Evolutionary conservation across 1,140 invertebrate genomes (phyloP).

Genomic region (Saxidomus purpurata): DNA sequence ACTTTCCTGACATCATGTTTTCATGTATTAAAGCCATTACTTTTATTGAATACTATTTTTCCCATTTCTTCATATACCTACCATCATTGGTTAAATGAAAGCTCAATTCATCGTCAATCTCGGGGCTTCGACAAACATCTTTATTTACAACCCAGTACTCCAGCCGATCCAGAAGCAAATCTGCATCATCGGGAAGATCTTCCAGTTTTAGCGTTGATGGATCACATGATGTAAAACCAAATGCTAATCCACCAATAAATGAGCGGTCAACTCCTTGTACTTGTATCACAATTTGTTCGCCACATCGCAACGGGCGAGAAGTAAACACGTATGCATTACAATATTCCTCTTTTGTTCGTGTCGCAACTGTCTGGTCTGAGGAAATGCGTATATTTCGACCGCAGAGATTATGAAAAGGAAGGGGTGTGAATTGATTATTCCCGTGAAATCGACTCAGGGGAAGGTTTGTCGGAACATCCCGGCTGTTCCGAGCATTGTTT

Average conservation of each 20-base stretch:
- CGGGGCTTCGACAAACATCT: conserved; percentile 94
- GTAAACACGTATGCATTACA: conserved; percentile 98
- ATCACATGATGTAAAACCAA: conserved; percentile 97
- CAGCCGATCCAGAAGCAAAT: conserved; percentile 95
- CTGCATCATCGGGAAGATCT: conserved; percentile 97
- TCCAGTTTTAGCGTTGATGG: conserved; percentile 90
- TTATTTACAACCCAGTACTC: conserved; percentile 99
- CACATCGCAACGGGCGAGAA: conserved; percentile 92
- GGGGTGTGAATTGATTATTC: conserved; percentile 76
- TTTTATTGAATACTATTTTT: too few species aligned
- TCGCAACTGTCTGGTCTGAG: conserved; percentile 90
- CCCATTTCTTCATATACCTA: conserved; percentile 77
- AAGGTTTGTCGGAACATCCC: conserved; percentile 24
- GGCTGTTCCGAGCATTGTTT: conserved; percentile 40
- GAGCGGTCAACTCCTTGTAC: conserved; percentile 93
- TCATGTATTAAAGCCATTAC: too few species aligned
- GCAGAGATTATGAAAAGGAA: conserved; percentile 89
- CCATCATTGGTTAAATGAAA: conserved; percentile 93
- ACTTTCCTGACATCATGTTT: too few species aligned
- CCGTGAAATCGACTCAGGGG: conserved; percentile 73
- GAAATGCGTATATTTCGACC: conserved; percentile 95
- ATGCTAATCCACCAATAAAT: conserved; percentile 95
- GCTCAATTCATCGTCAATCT: conserved; percentile 96
- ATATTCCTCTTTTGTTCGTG: conserved; percentile 94
- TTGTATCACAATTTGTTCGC: conserved; percentile 95